Base-by-base conservation (phyloP, 37 sponge, comb jelly and placozoan genomes). In the Bolinopsis microptera region DNA sequence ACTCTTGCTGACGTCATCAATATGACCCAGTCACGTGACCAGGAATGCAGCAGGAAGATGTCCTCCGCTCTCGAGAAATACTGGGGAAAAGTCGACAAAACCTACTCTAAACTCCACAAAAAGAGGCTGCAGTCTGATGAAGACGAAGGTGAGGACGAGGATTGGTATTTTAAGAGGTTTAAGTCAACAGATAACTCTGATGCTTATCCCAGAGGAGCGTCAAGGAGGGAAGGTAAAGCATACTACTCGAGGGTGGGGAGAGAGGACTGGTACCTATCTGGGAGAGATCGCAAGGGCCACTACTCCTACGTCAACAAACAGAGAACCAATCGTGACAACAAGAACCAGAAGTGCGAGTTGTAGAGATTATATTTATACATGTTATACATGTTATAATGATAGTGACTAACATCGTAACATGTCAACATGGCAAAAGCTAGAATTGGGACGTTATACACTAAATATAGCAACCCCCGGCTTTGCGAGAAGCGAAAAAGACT, bases 91-190 rank as follows among this genome's bases (percentile, higher is more conserved):
- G 83, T 82, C 24, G 38, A 82, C 35, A 82, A 82, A 23, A 35
- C 38, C 38, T 82, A 82, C 83, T 36, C 38, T 8, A 35, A 82
- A 18, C 35, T 82, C 38, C 2, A 9, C 8, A 82, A 35, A 31
- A 82, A 82, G 38, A 72, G 74, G 26, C 5, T 72, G 25, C 74
- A 22, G 61, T 48, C 61, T 22, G 74, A 70, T 26, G 74, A 70
- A 24, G 74, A 26, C 3, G 25, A 22, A 8, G 28, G 26, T 70
- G 74, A 70, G 24, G 37, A 77, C 33, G 80, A 31, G 36, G 80
- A 77, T 18, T 77, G 80, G 80, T 77, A 77, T 77, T 77, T 77
- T 35, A 77, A 32, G 21, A 77, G 80, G 33, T 77, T 77, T 36
- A 77, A 32, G 21, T 22, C 74, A 22, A 5, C 74, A 24, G 30